Base-by-base conservation (phyloP, 2,797 vertebrate genomes). In the Periparus ater region DNA sequence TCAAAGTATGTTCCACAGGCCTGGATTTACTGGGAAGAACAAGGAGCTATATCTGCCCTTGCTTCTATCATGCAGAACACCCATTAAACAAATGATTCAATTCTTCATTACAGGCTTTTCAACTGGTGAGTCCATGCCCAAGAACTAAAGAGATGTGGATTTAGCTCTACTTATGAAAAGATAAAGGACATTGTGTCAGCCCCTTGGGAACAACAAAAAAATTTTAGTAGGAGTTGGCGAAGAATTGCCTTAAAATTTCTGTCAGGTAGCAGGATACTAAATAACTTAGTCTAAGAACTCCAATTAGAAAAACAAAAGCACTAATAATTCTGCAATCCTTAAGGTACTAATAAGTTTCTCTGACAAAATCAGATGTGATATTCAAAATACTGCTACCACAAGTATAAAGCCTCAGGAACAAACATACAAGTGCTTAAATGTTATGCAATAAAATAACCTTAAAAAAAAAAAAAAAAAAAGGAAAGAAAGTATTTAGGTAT, bases 31-130 rank as follows among this genome's bases (percentile, higher is more conserved):
- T 62, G 26, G 27, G 44, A 34, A 94, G 51, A 54, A 58, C 44
- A 95, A 86, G 62, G 18, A 84, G 54, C 29, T 94, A 58, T 73
- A 78, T 66, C 62, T 95, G 85, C 51, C 79, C 66, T 81, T 72
- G n/a, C 47, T 95, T 90, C 93, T 78, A 27, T 84, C 62, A 54
- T 29, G 66, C 67, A 81, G 88, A 90, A 75, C 85, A 95, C 26
- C 50, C 77, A 94, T 81, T 95, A 81, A 91, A 88, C 0, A 4
- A 95, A 91, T 34, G 1, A 75, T 78, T 47, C 10, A 30, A 38
- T 88, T 79, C 83, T 82, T 90, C 71, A 87, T 60, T 60, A 90
- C 13, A 29, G 45, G 44, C 45, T 84, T 93, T 94, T 79, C 80
- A 89, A 63, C 60, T 53, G 38, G 29, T 63, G 25, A 67, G 15